phyloP scores from a whole-genome alignment of 2,113 vertebrate species.

The Ardeotis arabs region DNA sequence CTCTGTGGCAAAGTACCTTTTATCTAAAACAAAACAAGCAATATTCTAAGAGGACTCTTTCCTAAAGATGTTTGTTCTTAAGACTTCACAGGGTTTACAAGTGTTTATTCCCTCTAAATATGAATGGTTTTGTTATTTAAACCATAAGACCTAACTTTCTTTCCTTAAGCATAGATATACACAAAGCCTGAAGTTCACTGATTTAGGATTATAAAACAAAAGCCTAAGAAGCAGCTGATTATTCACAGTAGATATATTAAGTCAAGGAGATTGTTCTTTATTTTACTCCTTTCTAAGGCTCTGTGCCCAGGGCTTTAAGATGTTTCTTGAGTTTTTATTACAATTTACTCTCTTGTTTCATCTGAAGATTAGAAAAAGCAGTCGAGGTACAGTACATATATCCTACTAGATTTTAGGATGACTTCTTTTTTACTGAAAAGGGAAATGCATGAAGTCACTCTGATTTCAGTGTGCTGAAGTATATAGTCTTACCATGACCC shows the following conservation, averaged over 20 bases:
- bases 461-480: conserved; percentile 50
- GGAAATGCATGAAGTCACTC: conserved; percentile 42
- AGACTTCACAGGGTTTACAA: background rate
- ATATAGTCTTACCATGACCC: conserved; percentile 29
- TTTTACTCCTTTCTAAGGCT: conserved; percentile 50
- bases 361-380: conserved; percentile 44
- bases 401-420: conserved; percentile 43
- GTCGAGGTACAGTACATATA: background rate
- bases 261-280: conserved; percentile 54
- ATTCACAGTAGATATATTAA: conserved; percentile 60
- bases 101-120: background rate
- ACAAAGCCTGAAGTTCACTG: conserved; percentile 14
- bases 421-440: conserved; percentile 24
- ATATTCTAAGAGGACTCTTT: background rate
- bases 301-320: conserved; percentile 46
- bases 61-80: background rate
- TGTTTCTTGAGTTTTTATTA: conserved; percentile 65
- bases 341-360: conserved; percentile 60
- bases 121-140: background rate
- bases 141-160: background rate
- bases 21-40: background rate
- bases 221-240: conserved; percentile 52
- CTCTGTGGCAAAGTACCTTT: background rate
- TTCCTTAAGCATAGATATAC: background rate
- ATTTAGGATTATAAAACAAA: conserved; percentile 61